These are phyloP conservation scores for Drosophila micromelanica DNA, from an alignment of 1,140 invertebrate genomes.

Conservation along the genomic window DNA sequence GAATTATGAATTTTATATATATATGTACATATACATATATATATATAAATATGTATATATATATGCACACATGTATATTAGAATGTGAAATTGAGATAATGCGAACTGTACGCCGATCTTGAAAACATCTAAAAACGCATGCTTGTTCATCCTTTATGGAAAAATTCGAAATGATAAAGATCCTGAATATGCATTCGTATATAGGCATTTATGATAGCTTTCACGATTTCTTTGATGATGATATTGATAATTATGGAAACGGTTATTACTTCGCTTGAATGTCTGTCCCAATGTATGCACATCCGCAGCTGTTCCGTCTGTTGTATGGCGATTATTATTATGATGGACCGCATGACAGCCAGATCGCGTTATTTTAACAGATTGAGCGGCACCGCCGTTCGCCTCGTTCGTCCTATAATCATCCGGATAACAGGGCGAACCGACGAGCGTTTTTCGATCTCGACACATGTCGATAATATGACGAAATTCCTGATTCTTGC, in stretches of 20 bases:
- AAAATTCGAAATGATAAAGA: constrained; percentile 39
- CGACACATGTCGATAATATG: constrained; percentile 70
- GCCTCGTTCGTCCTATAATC: constrained; percentile 46
- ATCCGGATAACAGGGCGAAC: constrained; percentile 55
- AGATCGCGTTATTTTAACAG: neutral
- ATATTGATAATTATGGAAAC: constrained; percentile 19
- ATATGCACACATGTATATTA: neutral
- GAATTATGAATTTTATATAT: neutral
- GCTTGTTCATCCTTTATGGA: constrained; percentile 17
- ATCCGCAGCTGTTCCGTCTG: constrained; percentile 3
- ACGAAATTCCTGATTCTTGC: constrained; percentile 61
- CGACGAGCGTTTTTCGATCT: constrained; percentile 61
- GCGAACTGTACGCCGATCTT: constrained; percentile 6
- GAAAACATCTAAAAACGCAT: constrained; percentile 28
- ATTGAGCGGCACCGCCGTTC: constrained; percentile 13
- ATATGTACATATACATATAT: neutral
- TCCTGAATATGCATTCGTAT: constrained; percentile 31
- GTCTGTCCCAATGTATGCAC: constrained; percentile 36
- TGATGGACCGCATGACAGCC: constrained; percentile 3
- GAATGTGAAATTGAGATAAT: neutral
- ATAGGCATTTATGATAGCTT: constrained; percentile 33
- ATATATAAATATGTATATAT: neutral
- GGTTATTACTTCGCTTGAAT: constrained; percentile 68
- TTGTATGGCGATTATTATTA: neutral
- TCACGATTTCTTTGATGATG: constrained; percentile 48